Evolutionary conservation across 2,888 invertebrate genomes (phyloP), one percentile per base, ranked within the genome.

Genomic region (Ariolimax columbianus): DNA sequence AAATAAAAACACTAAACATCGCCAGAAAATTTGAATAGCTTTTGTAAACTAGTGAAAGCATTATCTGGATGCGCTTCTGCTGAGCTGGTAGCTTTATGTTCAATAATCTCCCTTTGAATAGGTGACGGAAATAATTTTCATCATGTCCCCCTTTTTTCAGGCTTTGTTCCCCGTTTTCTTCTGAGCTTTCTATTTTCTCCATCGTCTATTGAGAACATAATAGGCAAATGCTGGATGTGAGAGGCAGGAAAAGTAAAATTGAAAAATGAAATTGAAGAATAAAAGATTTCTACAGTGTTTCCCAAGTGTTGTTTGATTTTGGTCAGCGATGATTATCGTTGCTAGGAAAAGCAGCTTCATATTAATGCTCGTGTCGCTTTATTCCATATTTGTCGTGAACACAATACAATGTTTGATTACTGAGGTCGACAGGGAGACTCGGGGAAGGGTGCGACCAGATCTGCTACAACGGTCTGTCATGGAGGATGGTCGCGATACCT

Each of bases 11-110:
- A 70, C 38, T 70, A 70, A 38, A 70, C 38, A 70, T 11, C 70
- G 70, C 70, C 38, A 47, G 36, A 19, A 70, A 38, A 14, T 70
- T 17, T 36, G 70, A 72, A 72, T 72, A 72, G 30, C 72, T 72
- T 72, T 72, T 72, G 72, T 72, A 38, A 40, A 7, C 38, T 40
- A 9, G 72, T 40, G 72, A 26, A 72, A 72, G 7, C 30, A 72
- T 40, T 72, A 40, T 72, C 7, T 11, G 19, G 40, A 26, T 9
- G 23, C 26, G 38, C 26, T 72, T 72, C 40, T 26, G 40, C 40
- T 36, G 7, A 3, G 63, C 63, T 23, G 30, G 63, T 63, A 9
- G 23, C 63, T 72, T 72, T 72, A 9, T 72, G 26, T 38, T 23
- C 9, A 38, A 72, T 72, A 72, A 72, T 40, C 40, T 72, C 72